Percentiles rank a stretch among this genome's conserved stretches.
phyloP scores from a whole-genome alignment of 2,797 vertebrate genomes.

The Argentina silus region DNA sequence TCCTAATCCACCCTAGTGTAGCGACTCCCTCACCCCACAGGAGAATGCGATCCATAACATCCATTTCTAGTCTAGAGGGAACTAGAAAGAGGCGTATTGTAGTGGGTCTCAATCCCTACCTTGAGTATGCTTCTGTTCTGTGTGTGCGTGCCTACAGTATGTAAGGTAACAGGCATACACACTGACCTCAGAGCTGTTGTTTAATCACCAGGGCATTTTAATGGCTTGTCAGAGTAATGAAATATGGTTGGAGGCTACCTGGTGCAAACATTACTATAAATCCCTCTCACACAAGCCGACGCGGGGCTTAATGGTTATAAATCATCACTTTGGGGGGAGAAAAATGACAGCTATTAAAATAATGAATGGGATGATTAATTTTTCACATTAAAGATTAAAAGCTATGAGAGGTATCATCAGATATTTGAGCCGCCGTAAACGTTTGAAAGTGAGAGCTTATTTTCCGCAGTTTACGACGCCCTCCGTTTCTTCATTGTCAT shows the following conservation, averaged over 20 bases:
- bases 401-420: conserved; percentile 77
- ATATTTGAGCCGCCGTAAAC: conserved; percentile 72
- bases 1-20: conserved; percentile 24
- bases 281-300: conserved; percentile 72
- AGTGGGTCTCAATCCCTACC: neutral
- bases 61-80: conserved; percentile 47
- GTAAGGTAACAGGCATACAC: conserved; percentile 2
- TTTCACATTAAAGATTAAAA: conserved; percentile 83
- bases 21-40: conserved; percentile 34
- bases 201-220: conserved; percentile 81
- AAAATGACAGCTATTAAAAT: conserved; percentile 84
- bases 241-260: conserved; percentile 79
- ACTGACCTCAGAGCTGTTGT: conserved; percentile 73
- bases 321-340: conserved; percentile 78
- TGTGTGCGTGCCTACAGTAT: neutral
- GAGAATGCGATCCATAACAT: conserved; percentile 54
- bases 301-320: conserved; percentile 73
- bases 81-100: conserved; percentile 1
- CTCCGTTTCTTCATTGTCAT: conserved; percentile 64
- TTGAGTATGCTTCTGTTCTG: neutral
- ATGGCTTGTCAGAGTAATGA: conserved; percentile 79
- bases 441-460: conserved; percentile 74
- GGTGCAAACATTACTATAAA: conserved; percentile 82
- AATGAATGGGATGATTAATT: conserved; percentile 85
- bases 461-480: conserved; percentile 61